These are phyloP conservation scores for Metalampra italica DNA, from an alignment of 2,888 invertebrate species.

Conservation along the genomic window DNA sequence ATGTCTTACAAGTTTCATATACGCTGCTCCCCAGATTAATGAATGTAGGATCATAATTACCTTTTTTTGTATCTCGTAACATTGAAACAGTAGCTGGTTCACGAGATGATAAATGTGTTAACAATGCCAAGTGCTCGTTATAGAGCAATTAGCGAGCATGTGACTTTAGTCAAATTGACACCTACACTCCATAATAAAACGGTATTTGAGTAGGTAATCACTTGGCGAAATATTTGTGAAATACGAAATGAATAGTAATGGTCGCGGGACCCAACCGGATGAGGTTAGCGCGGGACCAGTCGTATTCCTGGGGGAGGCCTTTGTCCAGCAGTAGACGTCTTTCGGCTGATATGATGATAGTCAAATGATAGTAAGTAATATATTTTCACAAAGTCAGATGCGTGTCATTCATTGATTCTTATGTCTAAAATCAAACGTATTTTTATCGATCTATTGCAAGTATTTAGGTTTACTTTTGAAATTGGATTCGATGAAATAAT, in stretches of 20 bases:
- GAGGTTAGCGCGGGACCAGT: too few species aligned
- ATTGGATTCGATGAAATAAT: too few species aligned
- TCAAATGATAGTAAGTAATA: too few species aligned
- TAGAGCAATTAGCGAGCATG: conserved; percentile 47
- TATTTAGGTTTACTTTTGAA: too few species aligned
- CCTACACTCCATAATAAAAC: conserved; percentile 30
- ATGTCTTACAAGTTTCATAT: neutral
- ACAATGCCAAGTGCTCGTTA: conserved; percentile 53
- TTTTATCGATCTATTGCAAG: too few species aligned
- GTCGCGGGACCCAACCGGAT: too few species aligned
- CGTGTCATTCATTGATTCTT: too few species aligned
- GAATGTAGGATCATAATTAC: conserved; percentile 1
- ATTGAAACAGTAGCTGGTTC: conserved; percentile 9
- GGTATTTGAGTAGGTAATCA: conserved; percentile 6
- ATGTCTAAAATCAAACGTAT: too few species aligned
- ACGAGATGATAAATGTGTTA: conserved; percentile 20
- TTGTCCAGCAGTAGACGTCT: too few species aligned
- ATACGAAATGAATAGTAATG: neutral
- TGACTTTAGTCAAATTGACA: conserved; percentile 45
- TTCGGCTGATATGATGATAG: too few species aligned
- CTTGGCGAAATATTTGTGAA: neutral
- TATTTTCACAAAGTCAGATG: too few species aligned
- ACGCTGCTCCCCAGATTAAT: neutral
- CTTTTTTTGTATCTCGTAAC: conserved; percentile 11
- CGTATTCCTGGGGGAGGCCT: too few species aligned